A percentile compares a stretch with the other conserved stretches of the same genome.
Evolutionary conservation across 2,113 vertebrate genomes (phyloP).

Genomic region (Colossoma macropomum): DNA sequence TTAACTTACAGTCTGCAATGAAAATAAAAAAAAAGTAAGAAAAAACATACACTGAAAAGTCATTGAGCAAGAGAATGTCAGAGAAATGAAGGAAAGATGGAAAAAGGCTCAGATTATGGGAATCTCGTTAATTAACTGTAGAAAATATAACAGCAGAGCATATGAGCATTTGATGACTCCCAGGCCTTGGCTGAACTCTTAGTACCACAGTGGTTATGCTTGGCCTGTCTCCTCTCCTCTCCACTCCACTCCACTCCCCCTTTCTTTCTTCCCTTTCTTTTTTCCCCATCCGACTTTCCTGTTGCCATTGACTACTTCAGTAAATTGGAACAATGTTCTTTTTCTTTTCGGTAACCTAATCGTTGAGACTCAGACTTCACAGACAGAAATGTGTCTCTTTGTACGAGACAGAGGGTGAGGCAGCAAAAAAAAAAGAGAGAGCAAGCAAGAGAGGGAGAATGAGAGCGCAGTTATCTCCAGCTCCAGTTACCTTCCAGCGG

Average conservation of each 20-base stretch:
- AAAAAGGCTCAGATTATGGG: background rate
- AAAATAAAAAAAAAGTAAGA: background rate
- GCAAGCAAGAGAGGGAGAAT: conserved; percentile 1
- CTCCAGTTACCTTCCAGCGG: conserved; percentile 36
- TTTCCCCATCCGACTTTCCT: conserved; percentile 55
- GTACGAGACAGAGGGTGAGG: conserved; percentile 36
- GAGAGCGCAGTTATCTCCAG: background rate
- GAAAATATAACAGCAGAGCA: conserved; percentile 11
- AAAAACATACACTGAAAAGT: conserved; percentile 3
- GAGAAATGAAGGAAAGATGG: background rate
- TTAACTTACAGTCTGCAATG: background rate
- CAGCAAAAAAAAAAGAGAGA: background rate
- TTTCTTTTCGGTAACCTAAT: conserved; percentile 73
- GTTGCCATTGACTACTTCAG: conserved; percentile 72
- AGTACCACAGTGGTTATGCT: conserved; percentile 50
- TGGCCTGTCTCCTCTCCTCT: conserved; percentile 48
- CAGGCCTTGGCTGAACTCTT: conserved; percentile 54
- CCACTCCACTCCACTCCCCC: background rate
- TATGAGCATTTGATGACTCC: conserved; percentile 41
- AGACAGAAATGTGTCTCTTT: conserved; percentile 59
- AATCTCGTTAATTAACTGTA: conserved; percentile 23
- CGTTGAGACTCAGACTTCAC: conserved; percentile 58
- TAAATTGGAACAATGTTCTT: conserved; percentile 73
- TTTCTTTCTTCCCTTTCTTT: conserved; percentile 19
- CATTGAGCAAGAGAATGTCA: background rate